These are phyloP conservation scores for Nycticebus coucang DNA, from an alignment of 2,113 vertebrate species.

Conservation along the genomic window DNA sequence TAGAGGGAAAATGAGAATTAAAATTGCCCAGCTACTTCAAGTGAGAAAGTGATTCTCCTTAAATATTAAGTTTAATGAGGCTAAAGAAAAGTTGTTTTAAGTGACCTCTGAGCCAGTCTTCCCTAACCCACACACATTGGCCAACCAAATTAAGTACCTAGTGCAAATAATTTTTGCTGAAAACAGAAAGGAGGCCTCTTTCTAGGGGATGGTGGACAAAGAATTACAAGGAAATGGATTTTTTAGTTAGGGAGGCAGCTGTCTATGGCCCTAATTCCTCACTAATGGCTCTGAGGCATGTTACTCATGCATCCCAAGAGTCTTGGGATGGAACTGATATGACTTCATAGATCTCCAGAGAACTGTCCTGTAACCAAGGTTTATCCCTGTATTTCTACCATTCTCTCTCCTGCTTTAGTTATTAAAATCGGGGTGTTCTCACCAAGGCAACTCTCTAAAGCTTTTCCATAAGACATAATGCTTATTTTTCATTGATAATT, in stretches of 20 bases:
- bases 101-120: slow-evolving; percentile 36
- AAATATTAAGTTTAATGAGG: slow-evolving; percentile 66
- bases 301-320: neutral
- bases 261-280: neutral
- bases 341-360: neutral
- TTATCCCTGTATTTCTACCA: neutral
- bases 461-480: neutral
- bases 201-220: neutral
- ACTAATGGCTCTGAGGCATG: neutral
- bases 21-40: slow-evolving; percentile 67
- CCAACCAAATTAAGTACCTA: neutral
- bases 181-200: neutral
- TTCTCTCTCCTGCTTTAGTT: neutral
- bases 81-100: slow-evolving; percentile 43
- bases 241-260: neutral
- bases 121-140: neutral
- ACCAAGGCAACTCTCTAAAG: neutral
- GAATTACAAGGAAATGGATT: neutral
- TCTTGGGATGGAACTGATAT: neutral
- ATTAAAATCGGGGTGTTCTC: neutral
- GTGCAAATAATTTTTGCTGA: neutral
- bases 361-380: neutral
- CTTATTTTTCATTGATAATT: slow-evolving; percentile 4
- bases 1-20: slow-evolving; percentile 52
- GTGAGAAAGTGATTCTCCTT: slow-evolving; percentile 60